These are phyloP conservation scores for Oreochromis niloticus DNA, from an alignment of 2,113 vertebrate genomes.

Conservation along the genomic window DNA sequence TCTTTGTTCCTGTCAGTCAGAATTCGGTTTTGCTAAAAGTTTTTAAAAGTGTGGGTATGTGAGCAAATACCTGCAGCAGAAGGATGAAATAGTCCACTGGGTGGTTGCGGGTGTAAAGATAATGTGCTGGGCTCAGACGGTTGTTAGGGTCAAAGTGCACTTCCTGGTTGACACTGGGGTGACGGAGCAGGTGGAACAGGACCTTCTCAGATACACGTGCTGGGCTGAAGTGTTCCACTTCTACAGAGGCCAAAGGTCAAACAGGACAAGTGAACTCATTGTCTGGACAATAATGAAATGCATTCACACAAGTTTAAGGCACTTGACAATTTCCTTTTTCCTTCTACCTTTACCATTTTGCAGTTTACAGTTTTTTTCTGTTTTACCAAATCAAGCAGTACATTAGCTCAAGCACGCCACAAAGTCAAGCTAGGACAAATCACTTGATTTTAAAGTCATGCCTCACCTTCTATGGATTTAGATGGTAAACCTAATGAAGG, in stretches of 20 bases:
- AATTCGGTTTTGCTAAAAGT: background rate
- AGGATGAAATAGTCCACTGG: conserved; percentile 90
- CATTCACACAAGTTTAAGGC: background rate
- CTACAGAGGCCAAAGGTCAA: conserved; percentile 54
- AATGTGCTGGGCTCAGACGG: conserved; percentile 79
- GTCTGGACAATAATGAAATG: background rate
- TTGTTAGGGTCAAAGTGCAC: conserved; percentile 81
- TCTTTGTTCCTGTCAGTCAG: background rate
- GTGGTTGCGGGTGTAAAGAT: conserved; percentile 86
- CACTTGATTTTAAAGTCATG: background rate
- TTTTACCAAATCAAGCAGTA: background rate
- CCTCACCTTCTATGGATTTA: background rate
- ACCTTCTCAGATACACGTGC: conserved; percentile 82
- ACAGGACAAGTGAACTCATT: background rate
- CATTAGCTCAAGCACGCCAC: background rate
- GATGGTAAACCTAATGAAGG: background rate
- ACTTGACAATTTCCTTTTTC: background rate
- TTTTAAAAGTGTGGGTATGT: background rate
- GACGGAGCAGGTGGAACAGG: conserved; percentile 84
- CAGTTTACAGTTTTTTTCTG: background rate
- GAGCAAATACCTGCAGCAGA: conserved; percentile 80
- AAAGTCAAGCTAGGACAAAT: background rate
- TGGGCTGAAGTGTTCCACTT: conserved; percentile 86
- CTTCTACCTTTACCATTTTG: background rate
- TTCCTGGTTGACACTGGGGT: conserved; percentile 89